A percentile compares a stretch with the other conserved stretches of the same genome.
Evolutionary conservation across 2,113 vertebrate species (phyloP).

Genomic region (Enhydra lutris): DNA sequence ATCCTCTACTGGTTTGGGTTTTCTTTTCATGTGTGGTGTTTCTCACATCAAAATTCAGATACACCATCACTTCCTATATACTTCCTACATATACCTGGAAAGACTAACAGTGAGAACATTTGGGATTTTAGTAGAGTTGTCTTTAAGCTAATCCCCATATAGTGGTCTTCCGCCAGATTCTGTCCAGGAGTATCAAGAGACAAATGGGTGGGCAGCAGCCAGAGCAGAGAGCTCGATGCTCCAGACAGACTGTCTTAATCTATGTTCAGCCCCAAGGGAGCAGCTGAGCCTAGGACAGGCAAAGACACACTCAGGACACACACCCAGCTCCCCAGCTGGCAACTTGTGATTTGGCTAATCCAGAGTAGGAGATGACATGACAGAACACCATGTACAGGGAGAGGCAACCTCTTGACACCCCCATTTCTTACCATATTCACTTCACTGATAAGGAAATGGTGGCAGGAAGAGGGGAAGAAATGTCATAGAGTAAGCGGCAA

Average conservation of each 20-base stretch:
- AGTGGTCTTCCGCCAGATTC: not conserved
- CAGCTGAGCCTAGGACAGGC: not conserved
- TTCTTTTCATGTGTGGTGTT: not conserved
- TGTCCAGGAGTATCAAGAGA: not conserved
- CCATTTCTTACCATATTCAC: not conserved
- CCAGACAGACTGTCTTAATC: not conserved
- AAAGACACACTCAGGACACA: not conserved
- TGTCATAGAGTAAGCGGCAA: not conserved
- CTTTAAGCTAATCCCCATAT: not conserved
- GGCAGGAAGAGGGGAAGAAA: not conserved
- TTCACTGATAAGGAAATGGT: not conserved
- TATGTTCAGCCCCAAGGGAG: not conserved
- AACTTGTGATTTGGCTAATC: not conserved
- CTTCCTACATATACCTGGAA: not conserved
- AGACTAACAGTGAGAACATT: not conserved
- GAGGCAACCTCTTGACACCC: not conserved
- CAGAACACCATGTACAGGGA: rapidly evolving
- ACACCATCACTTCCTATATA: not conserved
- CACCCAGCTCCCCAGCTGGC: not conserved
- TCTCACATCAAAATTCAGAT: not conserved
- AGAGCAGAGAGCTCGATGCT: not conserved
- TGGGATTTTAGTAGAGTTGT: not conserved
- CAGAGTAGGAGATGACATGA: not conserved
- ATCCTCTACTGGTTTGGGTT: not conserved
- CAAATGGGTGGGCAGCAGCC: not conserved